Evolutionary conservation across 2,797 vertebrate genomes (phyloP).

Genomic region (Anabacerthia variegaticeps): DNA sequence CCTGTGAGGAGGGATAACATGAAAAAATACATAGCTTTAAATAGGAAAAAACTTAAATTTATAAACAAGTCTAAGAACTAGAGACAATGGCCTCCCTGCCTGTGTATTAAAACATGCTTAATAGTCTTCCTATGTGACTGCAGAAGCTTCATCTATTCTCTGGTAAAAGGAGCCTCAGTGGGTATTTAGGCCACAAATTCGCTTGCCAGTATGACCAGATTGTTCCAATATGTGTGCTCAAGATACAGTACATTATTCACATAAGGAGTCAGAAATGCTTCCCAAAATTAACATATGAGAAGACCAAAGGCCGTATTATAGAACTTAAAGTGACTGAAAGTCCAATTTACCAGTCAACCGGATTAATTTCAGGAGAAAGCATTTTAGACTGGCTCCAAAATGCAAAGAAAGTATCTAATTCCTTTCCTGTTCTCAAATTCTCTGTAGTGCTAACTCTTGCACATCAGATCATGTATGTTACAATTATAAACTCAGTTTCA

Average conservation of each 20-base stretch:
- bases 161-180: neutral
- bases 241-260: neutral
- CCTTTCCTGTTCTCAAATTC: neutral
- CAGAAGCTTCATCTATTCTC: neutral
- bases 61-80: neutral
- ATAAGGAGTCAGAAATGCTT: neutral
- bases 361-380: neutral
- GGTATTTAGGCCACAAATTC: neutral
- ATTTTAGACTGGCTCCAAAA: neutral
- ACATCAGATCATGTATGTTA: neutral
- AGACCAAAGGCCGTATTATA: neutral
- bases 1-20: neutral
- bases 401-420: neutral
- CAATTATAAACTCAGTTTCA: neutral
- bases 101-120: neutral
- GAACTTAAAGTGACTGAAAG: neutral
- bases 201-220: neutral
- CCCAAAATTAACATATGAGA: neutral
- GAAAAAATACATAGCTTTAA: neutral
- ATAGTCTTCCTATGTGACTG: neutral
- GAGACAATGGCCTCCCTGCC: neutral
- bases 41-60: neutral
- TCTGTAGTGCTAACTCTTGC: neutral
- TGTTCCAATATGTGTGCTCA: neutral
- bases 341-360: neutral